Evolutionary conservation across 2,888 invertebrate species (phyloP), one percentile per base, ranked within the genome.

Genomic region (Rotaria socialis): DNA sequence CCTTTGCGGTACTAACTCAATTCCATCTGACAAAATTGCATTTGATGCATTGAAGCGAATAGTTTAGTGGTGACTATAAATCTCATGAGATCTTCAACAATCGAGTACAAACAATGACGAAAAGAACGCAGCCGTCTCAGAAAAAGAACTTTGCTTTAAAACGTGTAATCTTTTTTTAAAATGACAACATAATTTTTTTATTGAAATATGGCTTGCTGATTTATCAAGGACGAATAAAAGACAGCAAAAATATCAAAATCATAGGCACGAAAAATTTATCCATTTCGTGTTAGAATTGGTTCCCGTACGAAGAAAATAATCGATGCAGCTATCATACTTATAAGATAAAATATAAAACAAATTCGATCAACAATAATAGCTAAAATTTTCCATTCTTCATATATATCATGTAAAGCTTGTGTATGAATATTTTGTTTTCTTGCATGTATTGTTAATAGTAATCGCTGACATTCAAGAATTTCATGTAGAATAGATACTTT

Each of bases 391-490:
- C 86, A 86, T 86, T 86, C 86, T 27, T 86, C 86, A 74, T 84
- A 86, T 50, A 86, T 47, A 24, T 84, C 60, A 50, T 80, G n/a
- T 47, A 80, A n/a, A 3, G 80, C 47, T 80, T 47, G 80, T 47
- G n/a, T 80, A 47, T 80, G 80, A 47, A 80, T 47, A 80, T 80
- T 47, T 80, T 80, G 80, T 47, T 80, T 80, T 47, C n/a, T 80
- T n/a, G 80, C 80, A 80, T 80, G 43, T 5, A 80, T 80, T 80
- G 86, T 86, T 50, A 86, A 84, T n/a, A 86, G 35, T 24, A 86
- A 60, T 14, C 86, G 74, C 84, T 86, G 86, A 60, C 86, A 86
- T 60, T 86, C 86, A 4, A 86, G 85, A 43, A 86, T 86, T 84
- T 86, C 86, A 75, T 60, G 75, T 27, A 86, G n/a, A 43, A 86